phyloP scores from a whole-genome alignment of 2,113 vertebrate genomes.

The Grallaria varia region DNA sequence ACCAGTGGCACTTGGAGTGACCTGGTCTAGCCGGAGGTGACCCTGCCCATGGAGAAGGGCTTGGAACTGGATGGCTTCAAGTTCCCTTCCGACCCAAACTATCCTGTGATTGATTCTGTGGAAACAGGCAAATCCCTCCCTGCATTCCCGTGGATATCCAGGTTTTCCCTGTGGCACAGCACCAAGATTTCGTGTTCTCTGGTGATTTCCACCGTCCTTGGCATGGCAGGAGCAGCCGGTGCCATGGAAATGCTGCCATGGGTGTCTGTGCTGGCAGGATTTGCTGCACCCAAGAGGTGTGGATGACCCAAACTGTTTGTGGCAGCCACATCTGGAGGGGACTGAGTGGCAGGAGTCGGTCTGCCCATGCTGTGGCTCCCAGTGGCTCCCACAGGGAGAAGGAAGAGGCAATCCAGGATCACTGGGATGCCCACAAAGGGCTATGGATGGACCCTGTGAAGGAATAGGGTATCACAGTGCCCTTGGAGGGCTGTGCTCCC shows the following conservation, averaged over 20 bases:
- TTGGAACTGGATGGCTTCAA: neutral
- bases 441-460: accelerated
- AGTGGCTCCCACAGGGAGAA: accelerated
- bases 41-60: neutral
- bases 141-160: neutral
- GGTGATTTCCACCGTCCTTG: neutral
- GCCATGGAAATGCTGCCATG: accelerated
- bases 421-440: no score
- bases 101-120: neutral
- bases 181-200: accelerated
- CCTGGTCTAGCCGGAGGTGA: neutral
- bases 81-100: neutral
- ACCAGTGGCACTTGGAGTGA: accelerated
- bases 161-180: neutral
- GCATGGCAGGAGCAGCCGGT: neutral
- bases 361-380: neutral
- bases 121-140: neutral
- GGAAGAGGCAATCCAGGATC: neutral
- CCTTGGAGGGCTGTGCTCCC: neutral
- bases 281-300: no score
- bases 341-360: accelerated
- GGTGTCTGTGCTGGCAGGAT: neutral
- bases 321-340: neutral
- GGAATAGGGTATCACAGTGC: accelerated
- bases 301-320: neutral